Evolutionary conservation across 2,113 vertebrate species (phyloP), one percentile per base, ranked within the genome.

Genomic region (Ochotona princeps): DNA sequence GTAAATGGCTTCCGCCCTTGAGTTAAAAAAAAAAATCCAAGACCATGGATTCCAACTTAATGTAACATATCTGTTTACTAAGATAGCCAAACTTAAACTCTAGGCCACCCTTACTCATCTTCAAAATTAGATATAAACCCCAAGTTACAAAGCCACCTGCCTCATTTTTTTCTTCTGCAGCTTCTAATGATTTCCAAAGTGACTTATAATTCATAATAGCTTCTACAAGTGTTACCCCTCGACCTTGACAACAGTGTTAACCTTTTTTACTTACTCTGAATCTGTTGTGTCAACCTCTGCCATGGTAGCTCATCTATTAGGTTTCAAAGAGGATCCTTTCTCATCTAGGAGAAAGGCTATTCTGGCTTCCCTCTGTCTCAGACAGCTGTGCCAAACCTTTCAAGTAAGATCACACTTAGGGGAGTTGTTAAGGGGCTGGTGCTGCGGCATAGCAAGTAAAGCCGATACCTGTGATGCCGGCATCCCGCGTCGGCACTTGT

Each of bases 81-180:
- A 96, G 91, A 85, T n/a, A 81, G 32, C 25, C 94, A 61, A 80
- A 83, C 73, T 92, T 87, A 92, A 94, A 93, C 86, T 81, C 21
- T 74, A 87, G 93, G 82, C 69, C 83, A 94, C 65, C 70, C 70
- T 88, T 88, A 95, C 86, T 73, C n/a, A 92, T 89, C 47, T 91
- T 87, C 81, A 86, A 91, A 90, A 83, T 54, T 57, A 89, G 87
- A 70, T 73, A 91, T 87, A 92, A 93, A 89, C 74, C 49, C 49
- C 54, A 86, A 73, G 20, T 35, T 84, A 65, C 54, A 87, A 72
- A 95, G 87, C 80, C 72, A 91, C 14, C 69, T 78, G 23, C 47
- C 35, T 94, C 60, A 67, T 67, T n/a, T 49, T 87, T 35, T 44
- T 82, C 51, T 26, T 83, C 44, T 32, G 38, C 1, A 25, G 72